Evolutionary conservation across 2,888 invertebrate species (phyloP).

Genomic region (Chymomyza fuscimana): DNA sequence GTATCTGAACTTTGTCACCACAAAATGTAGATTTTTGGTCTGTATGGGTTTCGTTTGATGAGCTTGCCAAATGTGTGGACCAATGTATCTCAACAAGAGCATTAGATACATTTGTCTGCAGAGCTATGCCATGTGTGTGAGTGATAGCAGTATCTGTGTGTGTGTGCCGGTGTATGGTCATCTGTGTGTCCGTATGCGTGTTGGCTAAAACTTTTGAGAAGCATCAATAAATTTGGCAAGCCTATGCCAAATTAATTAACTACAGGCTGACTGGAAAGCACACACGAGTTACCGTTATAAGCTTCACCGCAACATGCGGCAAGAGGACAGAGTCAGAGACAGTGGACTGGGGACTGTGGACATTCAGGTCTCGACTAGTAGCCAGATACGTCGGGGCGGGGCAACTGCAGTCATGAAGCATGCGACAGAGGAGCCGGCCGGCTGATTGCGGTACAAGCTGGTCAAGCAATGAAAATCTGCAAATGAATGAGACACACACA

Average conservation of each 20-base stretch:
- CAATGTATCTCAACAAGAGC: conserved; percentile 6
- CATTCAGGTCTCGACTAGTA: not conserved
- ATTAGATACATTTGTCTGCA: conserved; percentile 2
- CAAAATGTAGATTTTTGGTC: not conserved
- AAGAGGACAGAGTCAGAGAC: not conserved
- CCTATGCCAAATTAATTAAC: conserved; percentile 8
- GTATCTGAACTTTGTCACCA: not conserved
- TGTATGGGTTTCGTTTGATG: not conserved
- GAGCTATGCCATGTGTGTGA: not conserved
- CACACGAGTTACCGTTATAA: conserved; percentile 7
- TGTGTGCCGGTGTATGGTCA: not conserved
- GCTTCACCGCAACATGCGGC: not conserved
- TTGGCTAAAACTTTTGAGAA: not conserved
- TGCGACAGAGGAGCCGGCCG: not conserved
- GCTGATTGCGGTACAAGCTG: not conserved
- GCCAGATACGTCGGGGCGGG: not conserved
- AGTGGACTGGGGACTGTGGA: not conserved
- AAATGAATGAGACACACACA: not conserved
- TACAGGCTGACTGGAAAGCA: not conserved
- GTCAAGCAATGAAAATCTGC: conserved; percentile 5
- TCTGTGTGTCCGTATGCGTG: not conserved
- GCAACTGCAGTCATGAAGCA: not conserved
- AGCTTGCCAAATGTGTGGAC: conserved; percentile 1
- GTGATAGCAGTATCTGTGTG: not conserved
- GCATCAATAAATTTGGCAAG: conserved; percentile 4